Evolutionary conservation across 2,113 vertebrate species (phyloP), one percentile per base, ranked within the genome.

Genomic region (Calyptomena viridis): DNA sequence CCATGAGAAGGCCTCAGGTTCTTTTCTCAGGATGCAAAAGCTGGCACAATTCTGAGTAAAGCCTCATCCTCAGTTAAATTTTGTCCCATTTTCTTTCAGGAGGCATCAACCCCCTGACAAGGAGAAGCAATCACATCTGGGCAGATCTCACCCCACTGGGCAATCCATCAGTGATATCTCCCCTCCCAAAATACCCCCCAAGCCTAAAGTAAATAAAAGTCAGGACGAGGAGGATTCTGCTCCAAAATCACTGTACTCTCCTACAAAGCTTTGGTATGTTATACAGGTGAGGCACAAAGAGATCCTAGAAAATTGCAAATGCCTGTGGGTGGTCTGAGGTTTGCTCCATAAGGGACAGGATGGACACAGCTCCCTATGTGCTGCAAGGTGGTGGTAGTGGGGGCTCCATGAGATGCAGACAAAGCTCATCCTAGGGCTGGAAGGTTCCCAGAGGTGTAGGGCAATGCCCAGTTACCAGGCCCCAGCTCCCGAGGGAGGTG

Each of bases 341-440:
- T 16, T 27, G 22, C 5, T 2, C 2, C 19, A 7, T 0, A 0
- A 33, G 31, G 44, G 20, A 10, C 11, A 27, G 37, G n/a, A 42
- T 37, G 73, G 42, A 31, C 6, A 3, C n/a, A 6, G 18, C 53
- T 63, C 58, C 28, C 25, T 9, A 15, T 17, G 60, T 13, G 24
- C 52, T 50, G 33, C 46, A 25, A 33, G 55, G n/a, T 8, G 28
- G 10, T 39, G 47, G 8, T 0, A 4, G 25, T 7, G 44, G 33
- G 21, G 8, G 3, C 8, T 24, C 55, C 8, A 1, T 4, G 49
- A 55, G 77, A 9, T 33, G 8, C 19, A 44, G 49, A n/a, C 2
- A 1, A 35, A 50, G 74, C 25, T 33, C 63, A 16, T 3, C 14
- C 16, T 4, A 5, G 25, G 22, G 25, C 24, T 20, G 12, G 18